Percentiles rank a stretch among this genome's conserved stretches.
Conservation (phyloP, 64 coral and sea anemone genomes). For the Pocillopora verrucosa region DNA sequence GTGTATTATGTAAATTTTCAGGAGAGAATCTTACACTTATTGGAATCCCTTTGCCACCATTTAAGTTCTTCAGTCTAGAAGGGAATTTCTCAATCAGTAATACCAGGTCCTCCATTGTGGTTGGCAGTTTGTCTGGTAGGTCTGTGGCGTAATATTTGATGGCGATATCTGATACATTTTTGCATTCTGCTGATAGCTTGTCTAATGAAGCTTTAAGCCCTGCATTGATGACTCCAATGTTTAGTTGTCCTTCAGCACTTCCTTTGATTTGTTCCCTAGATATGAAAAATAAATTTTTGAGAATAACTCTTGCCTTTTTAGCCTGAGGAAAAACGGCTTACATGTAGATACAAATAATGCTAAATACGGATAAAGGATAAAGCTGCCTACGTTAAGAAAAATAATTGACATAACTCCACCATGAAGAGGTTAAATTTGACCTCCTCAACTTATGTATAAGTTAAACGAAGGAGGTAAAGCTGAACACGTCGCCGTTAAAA, state of each 20-base stretch:
- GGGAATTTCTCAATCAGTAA: constrained; percentile 36
- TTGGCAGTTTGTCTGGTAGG: constrained; percentile 28
- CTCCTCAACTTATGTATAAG: no score
- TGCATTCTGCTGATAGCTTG: constrained; percentile 16
- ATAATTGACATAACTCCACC: no score
- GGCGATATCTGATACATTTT: not conserved
- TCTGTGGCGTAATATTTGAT: constrained; percentile 46
- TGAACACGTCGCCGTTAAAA: no score
- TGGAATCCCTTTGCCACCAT: constrained; percentile 36
- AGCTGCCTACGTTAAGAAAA: no score
- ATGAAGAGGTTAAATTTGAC: no score
- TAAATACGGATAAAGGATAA: no score
- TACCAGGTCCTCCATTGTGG: constrained; percentile 6
- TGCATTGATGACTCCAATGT: not conserved
- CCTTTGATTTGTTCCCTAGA: not conserved
- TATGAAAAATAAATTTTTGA: not conserved
- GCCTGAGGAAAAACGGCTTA: no score
- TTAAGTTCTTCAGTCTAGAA: constrained; percentile 9
- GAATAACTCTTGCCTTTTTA: no score
- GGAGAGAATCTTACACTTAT: not conserved
- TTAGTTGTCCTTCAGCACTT: not conserved
- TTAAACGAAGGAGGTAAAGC: not conserved
- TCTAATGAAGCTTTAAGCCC: constrained; percentile 25
- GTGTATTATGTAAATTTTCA: no score
- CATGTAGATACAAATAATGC: no score